A percentile compares a stretch with the other conserved stretches of the same genome.
Conservation (phyloP, 2,888 invertebrate genomes). For the Tuberolachnus salignus region DNA sequence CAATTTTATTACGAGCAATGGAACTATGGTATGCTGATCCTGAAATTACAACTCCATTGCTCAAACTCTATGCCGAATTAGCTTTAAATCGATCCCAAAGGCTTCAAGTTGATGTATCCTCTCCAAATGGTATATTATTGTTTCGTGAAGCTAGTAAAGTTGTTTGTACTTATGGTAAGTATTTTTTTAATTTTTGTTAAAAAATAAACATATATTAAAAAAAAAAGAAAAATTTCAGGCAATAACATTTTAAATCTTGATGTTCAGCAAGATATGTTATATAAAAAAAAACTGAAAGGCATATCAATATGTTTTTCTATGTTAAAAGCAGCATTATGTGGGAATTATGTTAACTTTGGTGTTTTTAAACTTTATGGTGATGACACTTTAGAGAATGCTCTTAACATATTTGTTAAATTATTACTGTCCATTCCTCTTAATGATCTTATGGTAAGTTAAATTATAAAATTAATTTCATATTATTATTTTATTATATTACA, state of each 20-base stretch:
- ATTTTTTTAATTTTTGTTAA: conserved; percentile 34
- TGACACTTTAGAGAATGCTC: conserved; percentile 92
- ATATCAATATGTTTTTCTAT: conserved; percentile 96
- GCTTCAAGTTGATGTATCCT: conserved; percentile 95
- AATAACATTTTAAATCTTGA: conserved; percentile 87
- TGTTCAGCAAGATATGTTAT: conserved; percentile 91
- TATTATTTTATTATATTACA: too few relatives aligned
- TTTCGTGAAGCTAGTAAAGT: conserved; percentile 96
- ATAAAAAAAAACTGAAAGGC: conserved; percentile 92
- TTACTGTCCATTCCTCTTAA: conserved; percentile 91
- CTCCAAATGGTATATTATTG: conserved; percentile 94
- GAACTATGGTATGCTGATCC: conserved; percentile 95
- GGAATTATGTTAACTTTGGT: conserved; percentile 97
- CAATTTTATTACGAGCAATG: conserved; percentile 86
- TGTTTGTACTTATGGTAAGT: conserved; percentile 91
- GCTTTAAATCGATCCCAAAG: conserved; percentile 97
- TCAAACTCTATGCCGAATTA: conserved; percentile 93
- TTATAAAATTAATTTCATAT: too few relatives aligned
- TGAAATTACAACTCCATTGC: conserved; percentile 89
- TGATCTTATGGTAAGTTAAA: conserved; percentile 83
- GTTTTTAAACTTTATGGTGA: conserved; percentile 97
- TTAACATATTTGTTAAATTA: conserved; percentile 93
- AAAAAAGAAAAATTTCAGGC: conserved; percentile 66
- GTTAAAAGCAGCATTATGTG: conserved; percentile 93
- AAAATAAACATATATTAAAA: not conserved